Conservation (phyloP, 2,113 vertebrate species). For the Cepphus grylle region DNA sequence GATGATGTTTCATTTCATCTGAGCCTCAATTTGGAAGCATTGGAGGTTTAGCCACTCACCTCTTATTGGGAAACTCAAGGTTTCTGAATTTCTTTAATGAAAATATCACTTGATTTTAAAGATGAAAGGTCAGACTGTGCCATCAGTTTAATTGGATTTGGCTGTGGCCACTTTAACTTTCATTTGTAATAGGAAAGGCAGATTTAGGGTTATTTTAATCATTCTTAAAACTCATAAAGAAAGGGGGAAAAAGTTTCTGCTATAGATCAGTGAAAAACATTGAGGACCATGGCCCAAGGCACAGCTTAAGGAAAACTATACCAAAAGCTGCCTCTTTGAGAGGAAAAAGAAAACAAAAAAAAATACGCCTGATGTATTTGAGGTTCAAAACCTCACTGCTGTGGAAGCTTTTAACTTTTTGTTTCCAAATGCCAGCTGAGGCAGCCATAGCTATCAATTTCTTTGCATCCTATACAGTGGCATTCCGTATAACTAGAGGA, state of each 20-base stretch:
- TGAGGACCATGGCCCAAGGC: not conserved
- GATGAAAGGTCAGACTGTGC: not conserved
- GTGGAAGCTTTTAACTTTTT: conserved; percentile 3
- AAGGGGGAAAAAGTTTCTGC: not conserved
- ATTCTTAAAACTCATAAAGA: not conserved
- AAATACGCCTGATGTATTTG: not conserved
- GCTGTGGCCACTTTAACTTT: not conserved
- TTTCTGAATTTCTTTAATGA: not conserved
- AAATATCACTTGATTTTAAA: not conserved
- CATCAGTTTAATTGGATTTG: not conserved
- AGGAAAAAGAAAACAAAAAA: not conserved
- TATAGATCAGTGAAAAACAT: not conserved
- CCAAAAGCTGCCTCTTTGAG: not conserved
- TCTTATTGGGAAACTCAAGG: not conserved
- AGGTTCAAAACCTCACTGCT: not conserved
- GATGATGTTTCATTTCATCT: not conserved
- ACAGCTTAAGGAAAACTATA: not conserved
- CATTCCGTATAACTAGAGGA: not conserved
- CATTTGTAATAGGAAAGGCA: not conserved
- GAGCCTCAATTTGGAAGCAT: not conserved
- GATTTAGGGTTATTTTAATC: not conserved
- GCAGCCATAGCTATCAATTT: not conserved
- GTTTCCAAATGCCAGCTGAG: not conserved
- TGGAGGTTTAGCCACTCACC: not conserved
- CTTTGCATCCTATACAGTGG: not conserved